Evolutionary conservation across 2,113 vertebrate genomes (phyloP), one percentile per base, ranked within the genome.

Genomic region (Tauraco erythrolophus): DNA sequence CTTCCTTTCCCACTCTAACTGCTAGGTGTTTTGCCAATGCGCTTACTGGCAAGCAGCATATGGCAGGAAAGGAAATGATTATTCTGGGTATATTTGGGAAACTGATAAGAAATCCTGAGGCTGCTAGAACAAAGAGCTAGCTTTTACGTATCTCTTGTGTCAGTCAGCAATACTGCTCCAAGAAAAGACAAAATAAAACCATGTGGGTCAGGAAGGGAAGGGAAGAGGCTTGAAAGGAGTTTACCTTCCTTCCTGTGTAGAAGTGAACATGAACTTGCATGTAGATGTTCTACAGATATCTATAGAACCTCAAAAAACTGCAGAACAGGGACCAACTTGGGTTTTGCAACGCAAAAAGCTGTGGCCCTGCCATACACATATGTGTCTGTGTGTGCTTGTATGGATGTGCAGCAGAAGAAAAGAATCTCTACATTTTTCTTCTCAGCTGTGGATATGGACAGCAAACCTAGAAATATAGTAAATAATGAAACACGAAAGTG

Each of bases 1-100:
- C 56, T 97, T 93, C 96, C 94, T 97, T 97, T 97, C 86, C 91
- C 61, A 51, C 58, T 92, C 51, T 60, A 80, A 58, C 28, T 35
- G 19, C 54, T 97, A 91, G 60, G 68, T 84, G 60, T 74, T 94
- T 85, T 94, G 71, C 50, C 88, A 92, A 12, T 62, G 39, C 75
- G 50, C 66, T 94, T 90, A 66, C 68, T 92, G 80, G 60, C 88
- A 95, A 93, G 43, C 71, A 74, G 17, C 6, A 8, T 39, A 60
- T 28, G 68, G 64, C 58, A 96, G 70, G 92, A 88, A 92, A 88
- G 75, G 77, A 90, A 92, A 70, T 76, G 88, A 74, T 93, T 93
- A 54, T 74, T 84, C 51, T 74, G 68, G 43, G 35, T 81, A 31
- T 96, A 86, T 92, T 86, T 94, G 65, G 66, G 71, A 95, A 96